Percentiles rank a stretch among this genome's conserved stretches.
phyloP scores from a whole-genome alignment of 2,888 invertebrate species.

The Panzeria rudis region DNA sequence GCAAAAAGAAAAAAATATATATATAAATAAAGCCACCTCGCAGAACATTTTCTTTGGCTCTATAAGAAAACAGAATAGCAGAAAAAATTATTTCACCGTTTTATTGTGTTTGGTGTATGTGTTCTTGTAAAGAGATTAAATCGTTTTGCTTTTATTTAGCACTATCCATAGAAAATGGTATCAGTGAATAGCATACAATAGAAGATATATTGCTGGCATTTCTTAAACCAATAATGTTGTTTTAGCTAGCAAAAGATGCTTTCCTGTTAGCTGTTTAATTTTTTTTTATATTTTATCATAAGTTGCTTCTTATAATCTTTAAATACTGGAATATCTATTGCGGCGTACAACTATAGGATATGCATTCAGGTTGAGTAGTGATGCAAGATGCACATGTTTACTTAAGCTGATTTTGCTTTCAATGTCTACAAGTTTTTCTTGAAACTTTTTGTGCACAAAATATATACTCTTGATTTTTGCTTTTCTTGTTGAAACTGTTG shows the following conservation, averaged over 20 bases:
- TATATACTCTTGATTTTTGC: constrained; percentile 33
- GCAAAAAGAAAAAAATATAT: too few relatives aligned
- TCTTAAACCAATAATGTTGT: constrained; percentile 65
- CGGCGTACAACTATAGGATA: background rate
- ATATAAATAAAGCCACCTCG: background rate
- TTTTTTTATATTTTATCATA: constrained; percentile 12
- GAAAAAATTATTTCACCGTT: constrained; percentile 2
- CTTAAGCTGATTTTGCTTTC: constrained; percentile 39
- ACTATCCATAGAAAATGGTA: constrained; percentile 24
- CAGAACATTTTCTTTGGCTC: background rate
- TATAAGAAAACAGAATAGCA: background rate
- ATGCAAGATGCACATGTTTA: constrained; percentile 50
- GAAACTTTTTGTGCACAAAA: background rate
- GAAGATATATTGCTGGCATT: constrained; percentile 61
- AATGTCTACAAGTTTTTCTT: constrained; percentile 48
- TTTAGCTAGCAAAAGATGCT: constrained; percentile 38
- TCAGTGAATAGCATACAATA: constrained; percentile 42
- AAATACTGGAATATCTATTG: constrained; percentile 11
- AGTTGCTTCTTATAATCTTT: constrained; percentile 13
- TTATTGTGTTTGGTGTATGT: constrained; percentile 28
- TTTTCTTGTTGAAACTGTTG: constrained; percentile 38
- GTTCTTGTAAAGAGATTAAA: constrained; percentile 62
- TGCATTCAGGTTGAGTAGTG: background rate
- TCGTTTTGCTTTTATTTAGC: constrained; percentile 47
- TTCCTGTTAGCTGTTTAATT: constrained; percentile 24